These are phyloP conservation scores for Bergia sp. DNA, from an alignment of 92 coral and sea anemone species.

Conservation along the genomic window DNA sequence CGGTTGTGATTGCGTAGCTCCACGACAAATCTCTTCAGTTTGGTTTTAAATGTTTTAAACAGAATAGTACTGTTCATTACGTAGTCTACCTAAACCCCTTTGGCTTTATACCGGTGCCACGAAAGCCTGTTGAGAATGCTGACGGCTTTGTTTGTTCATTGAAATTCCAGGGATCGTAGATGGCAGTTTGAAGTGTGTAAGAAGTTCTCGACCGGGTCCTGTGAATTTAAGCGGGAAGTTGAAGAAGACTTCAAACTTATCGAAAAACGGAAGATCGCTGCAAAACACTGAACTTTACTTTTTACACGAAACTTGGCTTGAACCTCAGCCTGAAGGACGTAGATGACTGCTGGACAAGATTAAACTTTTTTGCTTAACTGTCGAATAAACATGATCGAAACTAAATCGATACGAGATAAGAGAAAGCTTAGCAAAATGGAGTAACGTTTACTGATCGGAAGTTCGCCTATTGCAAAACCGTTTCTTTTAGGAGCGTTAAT, in stretches of 20 bases:
- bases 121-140: not conserved
- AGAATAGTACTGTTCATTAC: not conserved
- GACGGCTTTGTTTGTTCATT: not conserved
- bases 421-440: not conserved
- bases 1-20: too few species aligned
- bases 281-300: not conserved
- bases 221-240: constrained; percentile 29
- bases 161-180: constrained; percentile 42
- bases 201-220: constrained; percentile 32
- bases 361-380: not conserved
- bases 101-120: not conserved
- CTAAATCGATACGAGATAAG: not conserved
- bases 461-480: too few species aligned
- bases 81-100: not conserved
- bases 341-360: not conserved
- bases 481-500: too few species aligned
- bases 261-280: not conserved
- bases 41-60: not conserved
- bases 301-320: not conserved
- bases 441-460: not conserved
- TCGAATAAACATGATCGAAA: not conserved
- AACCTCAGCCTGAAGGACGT: not conserved
- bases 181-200: constrained; percentile 57
- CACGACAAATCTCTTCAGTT: too few species aligned
- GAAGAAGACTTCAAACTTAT: constrained; percentile 6